A percentile compares a stretch with the other conserved stretches of the same genome.
Evolutionary conservation across 2,113 vertebrate genomes (phyloP).

Genomic region (Rhinopithecus roxellana): DNA sequence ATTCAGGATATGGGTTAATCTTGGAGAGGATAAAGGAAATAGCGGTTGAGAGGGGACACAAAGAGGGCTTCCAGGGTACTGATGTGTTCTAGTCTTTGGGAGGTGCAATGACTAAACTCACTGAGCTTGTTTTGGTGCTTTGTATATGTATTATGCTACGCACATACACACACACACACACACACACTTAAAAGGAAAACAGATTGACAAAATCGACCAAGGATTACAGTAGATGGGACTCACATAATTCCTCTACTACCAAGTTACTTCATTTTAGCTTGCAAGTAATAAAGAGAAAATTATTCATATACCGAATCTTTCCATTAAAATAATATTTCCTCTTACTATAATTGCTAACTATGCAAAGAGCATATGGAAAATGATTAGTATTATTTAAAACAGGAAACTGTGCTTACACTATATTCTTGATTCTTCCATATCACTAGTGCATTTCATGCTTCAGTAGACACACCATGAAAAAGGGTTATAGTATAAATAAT

Average conservation of each 20-base stretch:
- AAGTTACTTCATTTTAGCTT: neutral
- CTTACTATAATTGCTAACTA: neutral
- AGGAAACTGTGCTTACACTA: neutral
- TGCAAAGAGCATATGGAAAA: neutral
- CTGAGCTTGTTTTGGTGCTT: neutral
- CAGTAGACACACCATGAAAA: neutral
- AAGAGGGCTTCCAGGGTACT: neutral
- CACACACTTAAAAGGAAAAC: neutral
- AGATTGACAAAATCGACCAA: neutral
- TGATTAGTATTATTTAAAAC: conserved; percentile 17
- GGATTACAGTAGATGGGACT: neutral
- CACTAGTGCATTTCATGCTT: neutral
- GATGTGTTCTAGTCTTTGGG: neutral
- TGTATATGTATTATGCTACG: neutral
- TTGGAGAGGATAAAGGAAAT: neutral
- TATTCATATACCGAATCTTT: neutral
- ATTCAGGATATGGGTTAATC: neutral
- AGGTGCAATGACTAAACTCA: neutral
- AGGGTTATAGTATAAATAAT: neutral
- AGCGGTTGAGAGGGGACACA: neutral
- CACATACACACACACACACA: neutral
- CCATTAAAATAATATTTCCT: neutral
- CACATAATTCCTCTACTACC: neutral
- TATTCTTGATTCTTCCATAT: neutral
- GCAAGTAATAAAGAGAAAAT: neutral